Percentiles rank a stretch among this genome's conserved stretches.
Conservation (phyloP, 2,113 vertebrate species). For the Oncorhynchus gorbuscha region DNA sequence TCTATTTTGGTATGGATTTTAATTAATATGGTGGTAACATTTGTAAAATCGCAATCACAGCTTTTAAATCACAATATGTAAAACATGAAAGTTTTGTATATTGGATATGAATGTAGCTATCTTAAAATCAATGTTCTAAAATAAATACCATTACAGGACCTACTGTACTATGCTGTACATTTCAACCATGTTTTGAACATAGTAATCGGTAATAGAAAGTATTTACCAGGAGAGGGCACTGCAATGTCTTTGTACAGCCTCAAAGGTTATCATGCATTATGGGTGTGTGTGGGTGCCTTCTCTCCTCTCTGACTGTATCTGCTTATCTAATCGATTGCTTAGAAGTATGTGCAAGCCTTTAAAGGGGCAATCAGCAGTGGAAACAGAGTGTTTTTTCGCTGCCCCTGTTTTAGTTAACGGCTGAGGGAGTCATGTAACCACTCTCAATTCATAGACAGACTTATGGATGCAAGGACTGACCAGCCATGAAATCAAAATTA, state of each 20-base stretch:
- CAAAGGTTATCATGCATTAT: slow-evolving; percentile 23
- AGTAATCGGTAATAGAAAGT: slow-evolving; percentile 25
- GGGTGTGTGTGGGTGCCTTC: slow-evolving; percentile 14
- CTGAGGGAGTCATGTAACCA: too few species aligned
- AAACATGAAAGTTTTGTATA: not conserved
- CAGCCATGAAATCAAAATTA: too few species aligned
- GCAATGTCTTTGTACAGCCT: slow-evolving; percentile 26
- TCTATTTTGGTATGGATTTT: not conserved
- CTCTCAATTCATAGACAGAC: too few species aligned
- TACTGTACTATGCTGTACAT: not conserved
- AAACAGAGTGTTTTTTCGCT: too few species aligned
- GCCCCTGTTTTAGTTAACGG: too few species aligned
- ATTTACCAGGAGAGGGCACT: slow-evolving; percentile 63
- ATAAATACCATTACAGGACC: not conserved
- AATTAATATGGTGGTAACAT: not conserved
- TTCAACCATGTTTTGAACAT: slow-evolving; percentile 11
- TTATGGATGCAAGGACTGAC: too few species aligned
- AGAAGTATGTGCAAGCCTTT: not conserved
- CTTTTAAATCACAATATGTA: not conserved
- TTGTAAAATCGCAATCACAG: not conserved
- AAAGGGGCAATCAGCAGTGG: too few species aligned
- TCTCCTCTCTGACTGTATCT: slow-evolving; percentile 1
- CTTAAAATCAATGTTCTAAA: too few species aligned
- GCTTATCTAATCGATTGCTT: slow-evolving; percentile 11
- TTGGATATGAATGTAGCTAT: not conserved